Percentiles rank a stretch among this genome's conserved stretches.
Evolutionary conservation across 1,140 invertebrate species (phyloP).

Genomic region (Lasioglossum baleicum): DNA sequence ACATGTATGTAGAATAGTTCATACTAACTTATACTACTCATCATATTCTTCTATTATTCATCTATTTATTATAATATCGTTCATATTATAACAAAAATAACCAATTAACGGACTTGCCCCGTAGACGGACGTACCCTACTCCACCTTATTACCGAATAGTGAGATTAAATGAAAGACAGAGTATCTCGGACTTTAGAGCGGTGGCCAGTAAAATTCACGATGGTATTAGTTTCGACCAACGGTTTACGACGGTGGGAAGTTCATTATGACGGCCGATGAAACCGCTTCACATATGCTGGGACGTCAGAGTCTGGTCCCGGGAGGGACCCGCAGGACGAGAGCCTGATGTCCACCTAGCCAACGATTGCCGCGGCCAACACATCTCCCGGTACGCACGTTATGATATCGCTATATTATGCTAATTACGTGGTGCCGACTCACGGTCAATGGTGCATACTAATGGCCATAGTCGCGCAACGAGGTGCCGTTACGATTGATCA

Average conservation of each 20-base stretch:
- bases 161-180: not conserved
- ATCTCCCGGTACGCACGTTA: slow-evolving; percentile 63
- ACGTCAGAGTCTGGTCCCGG: slow-evolving; percentile 49
- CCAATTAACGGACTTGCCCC: too few species aligned
- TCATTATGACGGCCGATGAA: slow-evolving; percentile 51
- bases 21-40: too few species aligned
- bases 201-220: not conserved
- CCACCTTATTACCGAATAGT: too few species aligned
- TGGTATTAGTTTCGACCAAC: slow-evolving; percentile 30
- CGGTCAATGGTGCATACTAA: slow-evolving; percentile 73
- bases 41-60: too few species aligned
- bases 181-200: not conserved
- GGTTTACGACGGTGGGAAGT: slow-evolving; percentile 47
- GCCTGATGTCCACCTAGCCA: slow-evolving; percentile 23
- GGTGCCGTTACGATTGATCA: slow-evolving; percentile 73
- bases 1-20: too few species aligned
- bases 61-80: too few species aligned
- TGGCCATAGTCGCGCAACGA: slow-evolving; percentile 61
- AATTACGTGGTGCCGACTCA: slow-evolving; percentile 67
- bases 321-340: slow-evolving; percentile 38
- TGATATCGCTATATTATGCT: slow-evolving; percentile 75
- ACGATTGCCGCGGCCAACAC: slow-evolving; percentile 56
- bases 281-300: slow-evolving; percentile 56
- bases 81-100: too few species aligned
- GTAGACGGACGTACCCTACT: too few species aligned